phyloP scores from a whole-genome alignment of 2,113 vertebrate species.

The Varanus komodoensis region DNA sequence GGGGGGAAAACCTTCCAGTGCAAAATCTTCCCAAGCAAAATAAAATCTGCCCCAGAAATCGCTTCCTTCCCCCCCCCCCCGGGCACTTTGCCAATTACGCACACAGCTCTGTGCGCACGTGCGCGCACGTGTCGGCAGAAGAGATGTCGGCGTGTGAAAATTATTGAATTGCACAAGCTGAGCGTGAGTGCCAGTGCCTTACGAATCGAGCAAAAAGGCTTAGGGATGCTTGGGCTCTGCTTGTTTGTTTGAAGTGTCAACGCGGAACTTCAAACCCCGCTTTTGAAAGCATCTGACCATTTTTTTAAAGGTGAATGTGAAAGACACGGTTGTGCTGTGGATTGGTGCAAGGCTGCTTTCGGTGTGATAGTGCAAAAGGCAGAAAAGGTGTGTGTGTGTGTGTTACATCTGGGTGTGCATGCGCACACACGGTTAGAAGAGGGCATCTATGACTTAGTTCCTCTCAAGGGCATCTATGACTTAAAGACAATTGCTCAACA shows the following conservation, averaged over 20 bases:
- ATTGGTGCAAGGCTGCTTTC: not conserved
- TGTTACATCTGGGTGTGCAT: not conserved
- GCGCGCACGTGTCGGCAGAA: no score
- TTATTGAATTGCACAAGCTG: not conserved
- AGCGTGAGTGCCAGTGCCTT: not conserved
- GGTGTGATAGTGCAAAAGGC: not conserved
- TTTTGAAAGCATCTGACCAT: not conserved
- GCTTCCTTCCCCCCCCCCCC: not conserved
- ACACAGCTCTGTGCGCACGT: no score
- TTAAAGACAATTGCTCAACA: constrained; percentile 3
- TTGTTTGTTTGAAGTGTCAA: not conserved
- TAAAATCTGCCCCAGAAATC: not conserved
- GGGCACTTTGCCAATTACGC: not conserved
- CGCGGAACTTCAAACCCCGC: no score
- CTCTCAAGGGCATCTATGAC: constrained; percentile 22
- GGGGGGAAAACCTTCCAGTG: not conserved
- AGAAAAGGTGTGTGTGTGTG: not conserved
- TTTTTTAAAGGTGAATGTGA: not conserved
- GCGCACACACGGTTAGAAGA: not conserved
- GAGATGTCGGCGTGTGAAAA: not conserved
- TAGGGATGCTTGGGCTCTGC: not conserved
- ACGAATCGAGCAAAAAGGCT: not conserved
- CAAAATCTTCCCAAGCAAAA: not conserved
- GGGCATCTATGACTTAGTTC: not conserved
- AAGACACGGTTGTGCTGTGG: not conserved